phyloP scores from a whole-genome alignment of 1,140 invertebrate genomes.

The Hyphantria cunea region DNA sequence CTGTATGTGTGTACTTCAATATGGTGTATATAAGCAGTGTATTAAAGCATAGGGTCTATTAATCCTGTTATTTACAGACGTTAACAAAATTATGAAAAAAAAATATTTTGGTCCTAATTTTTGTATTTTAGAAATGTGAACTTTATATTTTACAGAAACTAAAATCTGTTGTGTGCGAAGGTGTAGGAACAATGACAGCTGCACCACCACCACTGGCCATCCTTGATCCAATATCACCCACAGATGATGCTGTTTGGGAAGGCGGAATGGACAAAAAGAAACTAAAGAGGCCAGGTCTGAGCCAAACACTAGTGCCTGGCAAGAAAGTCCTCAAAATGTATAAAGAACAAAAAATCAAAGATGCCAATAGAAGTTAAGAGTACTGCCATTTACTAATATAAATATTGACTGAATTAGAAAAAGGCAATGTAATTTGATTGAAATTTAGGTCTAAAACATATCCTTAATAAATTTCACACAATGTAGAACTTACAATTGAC shows the following conservation, averaged over 20 bases:
- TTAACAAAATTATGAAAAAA: too few relatives aligned
- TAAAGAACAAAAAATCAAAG: constrained; percentile 78
- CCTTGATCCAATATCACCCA: constrained; percentile 42
- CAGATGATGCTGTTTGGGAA: constrained; percentile 81
- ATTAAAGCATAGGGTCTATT: too few relatives aligned
- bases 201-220: constrained; percentile 54
- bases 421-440: too few relatives aligned
- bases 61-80: too few relatives aligned
- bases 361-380: constrained; percentile 43
- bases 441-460: too few relatives aligned
- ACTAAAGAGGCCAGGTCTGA: constrained; percentile 90
- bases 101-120: too few relatives aligned
- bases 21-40: too few relatives aligned
- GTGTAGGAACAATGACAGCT: constrained; percentile 59
- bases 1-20: too few relatives aligned
- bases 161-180: constrained; percentile 70
- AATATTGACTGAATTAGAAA: background rate
- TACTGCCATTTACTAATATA: background rate
- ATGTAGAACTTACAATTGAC: too few relatives aligned
- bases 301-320: constrained; percentile 89
- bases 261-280: constrained; percentile 83
- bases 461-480: too few relatives aligned
- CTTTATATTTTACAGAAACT: constrained; percentile 64
- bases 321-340: constrained; percentile 93
- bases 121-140: too few relatives aligned